Evolutionary conservation across 2,888 invertebrate species (phyloP), one percentile per base, ranked within the genome.

Genomic region (Syritta pipiens): DNA sequence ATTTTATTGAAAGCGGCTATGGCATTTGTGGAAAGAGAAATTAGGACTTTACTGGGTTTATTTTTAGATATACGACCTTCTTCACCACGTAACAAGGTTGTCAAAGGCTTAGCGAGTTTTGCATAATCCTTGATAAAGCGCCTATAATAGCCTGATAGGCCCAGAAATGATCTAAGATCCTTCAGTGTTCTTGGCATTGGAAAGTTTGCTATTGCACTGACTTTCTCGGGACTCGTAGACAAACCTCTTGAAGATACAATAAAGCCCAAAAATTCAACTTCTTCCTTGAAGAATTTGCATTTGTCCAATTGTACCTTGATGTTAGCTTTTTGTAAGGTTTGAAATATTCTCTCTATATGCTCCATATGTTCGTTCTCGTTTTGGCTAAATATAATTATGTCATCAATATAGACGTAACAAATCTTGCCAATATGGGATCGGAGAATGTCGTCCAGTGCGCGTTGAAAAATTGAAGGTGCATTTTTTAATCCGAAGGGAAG

Each of bases 131-230:
- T n/a, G n/a, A n/a, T n/a, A n/a, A n/a, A n/a, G n/a, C n/a, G n/a
- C 46, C 74, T 26, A 46, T 79, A 72, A 24, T 62, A 76, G 3
- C 69, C 76, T 24, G 76, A 55, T 35, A 68, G 10, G 4, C 57
- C 76, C 19, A 72, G 44, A 20, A 72, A 67, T 0, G 60, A 67
- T 40, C 49, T 46, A 26, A 72, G 24, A 35, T 55, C 65, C 49
- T 62, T 77, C 2, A 49, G 40, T 4, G 44, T 57, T 63, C 51
- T 68, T 2, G 69, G 59, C 3, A 12, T n/a, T 17, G 68, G 63
- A 35, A 71, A 35, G 32, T 75, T 10, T 9, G 60, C 44, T 17
- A 76, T 76, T 30, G 62, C 60, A 20, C 68, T 17, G n/a, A 71
- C 35, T n/a, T 71, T 77, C 19, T 72, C 55, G 2, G 53, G 57